Conservation (phyloP, 2,797 vertebrate species). For the Glossophaga mutica region DNA sequence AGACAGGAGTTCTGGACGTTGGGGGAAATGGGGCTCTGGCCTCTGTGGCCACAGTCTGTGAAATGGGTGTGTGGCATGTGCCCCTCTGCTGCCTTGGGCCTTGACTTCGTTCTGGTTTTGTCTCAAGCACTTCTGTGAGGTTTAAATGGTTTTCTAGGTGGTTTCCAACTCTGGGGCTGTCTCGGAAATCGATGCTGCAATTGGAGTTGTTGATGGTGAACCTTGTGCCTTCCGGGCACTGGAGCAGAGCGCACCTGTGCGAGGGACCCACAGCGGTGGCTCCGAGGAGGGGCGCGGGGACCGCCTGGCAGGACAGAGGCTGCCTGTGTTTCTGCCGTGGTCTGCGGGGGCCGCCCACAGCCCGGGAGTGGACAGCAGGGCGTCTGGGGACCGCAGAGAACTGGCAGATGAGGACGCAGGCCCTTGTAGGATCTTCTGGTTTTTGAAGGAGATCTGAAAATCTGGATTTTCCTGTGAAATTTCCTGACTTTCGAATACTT, state of each 20-base stretch:
- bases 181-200: too few species aligned
- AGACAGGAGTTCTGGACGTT: conserved; percentile 64
- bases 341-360: not conserved
- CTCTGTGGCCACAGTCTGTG: conserved; percentile 54
- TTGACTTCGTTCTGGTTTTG: not conserved
- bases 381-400: not conserved
- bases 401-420: not conserved
- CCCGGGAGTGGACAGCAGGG: not conserved
- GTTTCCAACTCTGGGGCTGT: not conserved
- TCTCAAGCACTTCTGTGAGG: not conserved
- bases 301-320: not conserved
- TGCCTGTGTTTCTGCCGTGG: not conserved
- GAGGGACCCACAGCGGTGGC: not conserved
- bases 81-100: not conserved
- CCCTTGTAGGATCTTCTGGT: not conserved
- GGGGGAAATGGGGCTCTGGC: not conserved
- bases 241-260: not conserved
- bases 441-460: not conserved
- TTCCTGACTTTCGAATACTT: not conserved
- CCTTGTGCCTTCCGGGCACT: fast-evolving
- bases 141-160: not conserved
- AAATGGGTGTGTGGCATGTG: conserved; percentile 4
- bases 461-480: conserved; percentile 9
- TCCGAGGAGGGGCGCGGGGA: not conserved
- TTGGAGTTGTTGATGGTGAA: not conserved